phyloP scores from a whole-genome alignment of 2,113 vertebrate genomes.

The Jacana jacana region DNA sequence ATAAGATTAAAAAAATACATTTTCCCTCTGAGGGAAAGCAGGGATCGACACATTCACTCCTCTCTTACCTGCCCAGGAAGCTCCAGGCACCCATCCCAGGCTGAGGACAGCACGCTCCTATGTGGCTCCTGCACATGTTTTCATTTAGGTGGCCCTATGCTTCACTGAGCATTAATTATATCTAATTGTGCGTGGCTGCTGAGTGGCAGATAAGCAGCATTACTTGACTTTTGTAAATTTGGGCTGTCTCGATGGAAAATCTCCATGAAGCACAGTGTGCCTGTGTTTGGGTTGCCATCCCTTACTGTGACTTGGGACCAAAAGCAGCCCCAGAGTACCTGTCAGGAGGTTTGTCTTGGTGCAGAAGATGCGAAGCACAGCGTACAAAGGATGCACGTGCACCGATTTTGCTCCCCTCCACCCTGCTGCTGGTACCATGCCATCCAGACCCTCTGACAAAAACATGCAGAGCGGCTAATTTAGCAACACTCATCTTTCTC shows the following conservation, averaged over 20 bases:
- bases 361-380: background rate
- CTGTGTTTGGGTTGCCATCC: background rate
- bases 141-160: background rate
- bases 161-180: constrained; percentile 30
- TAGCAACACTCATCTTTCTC: background rate
- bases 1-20: fast-evolving
- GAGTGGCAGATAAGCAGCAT: background rate
- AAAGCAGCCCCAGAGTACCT: background rate
- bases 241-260: background rate
- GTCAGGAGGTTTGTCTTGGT: background rate
- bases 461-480: background rate
- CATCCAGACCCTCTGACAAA: background rate
- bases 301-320: background rate
- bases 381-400: background rate
- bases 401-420: fast-evolving
- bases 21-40: background rate
- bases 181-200: constrained; percentile 4
- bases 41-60: fast-evolving
- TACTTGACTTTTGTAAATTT: background rate
- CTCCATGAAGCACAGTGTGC: background rate
- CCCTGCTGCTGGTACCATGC: fast-evolving
- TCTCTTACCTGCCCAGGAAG: fast-evolving
- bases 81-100: background rate
- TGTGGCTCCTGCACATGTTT: background rate
- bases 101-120: background rate